Base-by-base conservation (phyloP, 2,888 invertebrate species). In the Euphydryas editha region DNA sequence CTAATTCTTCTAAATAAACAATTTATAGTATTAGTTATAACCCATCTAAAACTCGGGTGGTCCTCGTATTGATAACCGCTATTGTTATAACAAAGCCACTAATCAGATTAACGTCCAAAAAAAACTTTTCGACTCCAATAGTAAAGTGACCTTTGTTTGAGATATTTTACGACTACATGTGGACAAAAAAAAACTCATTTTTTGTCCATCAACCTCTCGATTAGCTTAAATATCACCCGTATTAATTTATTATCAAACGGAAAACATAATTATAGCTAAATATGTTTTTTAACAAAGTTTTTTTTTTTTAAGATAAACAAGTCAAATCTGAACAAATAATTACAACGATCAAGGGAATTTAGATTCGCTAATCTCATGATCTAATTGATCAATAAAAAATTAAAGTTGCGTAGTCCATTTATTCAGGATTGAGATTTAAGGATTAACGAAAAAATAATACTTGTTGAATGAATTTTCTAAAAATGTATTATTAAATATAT, bases 61-160 rank as follows among this genome's bases (percentile, higher is more conserved):
- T 71, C 72, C 49, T 46, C 24, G 15, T 46, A 42, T 42, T 49
- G 37, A 65, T 62, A 67, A 58, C 65, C 39, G 66, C 65, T 55
- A 67, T 71, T 71, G 67, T 72, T 65, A 63, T 64, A 65, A 62
- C 30, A 57, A 44, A 69, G 64, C 62, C 64, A 70, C 68, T 72
- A 73, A 75, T 72, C 74, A 59, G 72, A 74, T 75, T 75, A 72
- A 59, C 54, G 61, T 64, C 51, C n/a, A n/a, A 59, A 65, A 67
- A 69, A 62, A 62, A 36, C 57, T 64, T 64, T 57, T 47, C 60
- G 44, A 66, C 20, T 63, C 70, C 61, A 44, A 46, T 66, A 67
- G 63, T 63, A 63, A 72, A 60, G 49, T 59, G 56, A 65, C 67
- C 58, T 67, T 69, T 71, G 65, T 71, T 71, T 71, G 67, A 44